A percentile compares a stretch with the other conserved stretches of the same genome.
These are phyloP conservation scores for Acanthurus tractus DNA, from an alignment of 2,797 vertebrate species.

Conservation along the genomic window DNA sequence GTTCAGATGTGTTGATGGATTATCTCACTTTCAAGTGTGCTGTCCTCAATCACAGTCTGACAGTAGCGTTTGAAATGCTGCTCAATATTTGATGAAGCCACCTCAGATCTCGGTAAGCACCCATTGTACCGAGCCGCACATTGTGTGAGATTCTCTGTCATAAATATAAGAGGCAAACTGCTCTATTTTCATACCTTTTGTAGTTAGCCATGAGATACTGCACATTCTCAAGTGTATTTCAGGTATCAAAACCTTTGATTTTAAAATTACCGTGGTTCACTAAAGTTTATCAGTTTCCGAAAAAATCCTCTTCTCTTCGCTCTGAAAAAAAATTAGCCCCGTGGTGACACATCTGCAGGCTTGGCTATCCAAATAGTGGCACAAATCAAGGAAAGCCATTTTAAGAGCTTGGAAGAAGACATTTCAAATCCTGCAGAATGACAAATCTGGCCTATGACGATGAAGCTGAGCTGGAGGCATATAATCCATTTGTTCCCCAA, in stretches of 20 bases:
- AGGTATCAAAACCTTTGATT: constrained; percentile 28
- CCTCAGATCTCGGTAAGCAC: constrained; percentile 58
- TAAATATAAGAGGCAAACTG: constrained; percentile 22
- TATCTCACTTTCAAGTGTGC: constrained; percentile 62
- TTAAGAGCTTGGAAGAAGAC: constrained; percentile 55
- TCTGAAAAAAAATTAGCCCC: neutral
- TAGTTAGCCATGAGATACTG: constrained; percentile 2
- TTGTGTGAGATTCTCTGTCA: constrained; percentile 31
- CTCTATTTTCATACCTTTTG: constrained; percentile 11
- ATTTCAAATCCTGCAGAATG: constrained; percentile 65
- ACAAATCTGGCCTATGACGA: constrained; percentile 61
- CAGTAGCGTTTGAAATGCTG: constrained; percentile 54
- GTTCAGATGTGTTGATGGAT: constrained; percentile 69
- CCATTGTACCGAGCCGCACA: constrained; percentile 48
- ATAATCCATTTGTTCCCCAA: constrained; percentile 67
- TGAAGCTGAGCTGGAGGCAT: constrained; percentile 48
- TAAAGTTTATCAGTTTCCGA: constrained; percentile 39
- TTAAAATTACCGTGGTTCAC: constrained; percentile 14
- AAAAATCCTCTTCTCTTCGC: constrained; percentile 17
- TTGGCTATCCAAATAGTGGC: constrained; percentile 49
- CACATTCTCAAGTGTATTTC: constrained; percentile 15
- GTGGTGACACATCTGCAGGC: constrained; percentile 46
- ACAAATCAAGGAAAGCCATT: constrained; percentile 62
- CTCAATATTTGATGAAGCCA: constrained; percentile 74
- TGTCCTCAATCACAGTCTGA: constrained; percentile 66